phyloP scores from a whole-genome alignment of 2,888 invertebrate genomes.

The Yponomeuta sedellus region DNA sequence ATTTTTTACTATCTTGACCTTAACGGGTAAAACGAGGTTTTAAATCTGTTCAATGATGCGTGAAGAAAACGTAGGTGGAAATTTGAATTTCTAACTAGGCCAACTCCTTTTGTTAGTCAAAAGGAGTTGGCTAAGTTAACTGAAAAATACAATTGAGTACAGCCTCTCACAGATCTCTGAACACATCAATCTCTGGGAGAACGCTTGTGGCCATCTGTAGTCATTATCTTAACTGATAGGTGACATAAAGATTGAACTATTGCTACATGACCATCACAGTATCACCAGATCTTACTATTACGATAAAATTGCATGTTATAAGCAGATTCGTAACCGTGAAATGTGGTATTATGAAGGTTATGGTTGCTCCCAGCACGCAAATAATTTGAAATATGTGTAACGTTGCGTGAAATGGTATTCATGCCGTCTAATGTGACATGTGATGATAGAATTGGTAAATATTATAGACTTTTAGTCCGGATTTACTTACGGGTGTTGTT shows the following conservation, averaged over 20 bases:
- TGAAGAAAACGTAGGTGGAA: background rate
- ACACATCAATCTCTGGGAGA: background rate
- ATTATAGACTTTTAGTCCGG: no score
- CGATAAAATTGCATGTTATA: background rate
- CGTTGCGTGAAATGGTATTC: conserved; percentile 31
- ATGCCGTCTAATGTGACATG: background rate
- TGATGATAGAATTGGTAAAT: background rate
- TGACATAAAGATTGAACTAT: no score
- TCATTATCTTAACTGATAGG: no score
- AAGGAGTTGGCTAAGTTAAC: background rate
- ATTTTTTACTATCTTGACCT: background rate
- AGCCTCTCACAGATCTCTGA: background rate
- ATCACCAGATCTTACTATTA: background rate
- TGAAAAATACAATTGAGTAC: background rate
- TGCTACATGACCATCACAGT: no score
- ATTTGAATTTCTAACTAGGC: background rate
- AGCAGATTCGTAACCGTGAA: background rate
- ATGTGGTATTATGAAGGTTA: background rate
- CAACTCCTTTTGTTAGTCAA: no score
- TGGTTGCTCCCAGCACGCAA: conserved; percentile 24
- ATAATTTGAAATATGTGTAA: conserved; percentile 31
- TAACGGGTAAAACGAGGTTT: no score
- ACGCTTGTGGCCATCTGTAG: background rate
- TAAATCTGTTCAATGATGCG: background rate
- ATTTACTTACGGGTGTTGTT: no score